Percentiles rank a stretch among this genome's conserved stretches.
phyloP scores from a whole-genome alignment of 2,888 invertebrate species.

The Panopea generosa region DNA sequence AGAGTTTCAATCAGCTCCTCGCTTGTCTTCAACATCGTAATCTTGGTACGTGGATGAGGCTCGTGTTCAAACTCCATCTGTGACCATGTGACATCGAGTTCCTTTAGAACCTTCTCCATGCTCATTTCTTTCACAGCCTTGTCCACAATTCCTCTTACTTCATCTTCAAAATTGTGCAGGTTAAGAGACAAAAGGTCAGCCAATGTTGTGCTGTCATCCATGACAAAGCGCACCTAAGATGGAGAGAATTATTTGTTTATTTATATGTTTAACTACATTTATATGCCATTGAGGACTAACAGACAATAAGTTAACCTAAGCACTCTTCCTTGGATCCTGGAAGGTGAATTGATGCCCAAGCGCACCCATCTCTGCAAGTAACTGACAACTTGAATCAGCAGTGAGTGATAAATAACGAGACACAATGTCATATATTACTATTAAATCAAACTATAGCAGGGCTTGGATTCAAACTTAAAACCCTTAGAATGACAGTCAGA shows the following conservation, averaged over 20 bases:
- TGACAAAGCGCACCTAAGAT: constrained; percentile 93
- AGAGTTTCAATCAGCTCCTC: constrained; percentile 98
- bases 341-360: too few relatives aligned
- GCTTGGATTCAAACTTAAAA: too few relatives aligned
- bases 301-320: too few relatives aligned
- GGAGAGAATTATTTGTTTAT: not conserved
- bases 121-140: constrained; percentile 99
- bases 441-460: too few relatives aligned
- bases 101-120: constrained; percentile 97
- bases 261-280: too few relatives aligned
- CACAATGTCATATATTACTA: too few relatives aligned
- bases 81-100: constrained; percentile 95
- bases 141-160: constrained; percentile 97
- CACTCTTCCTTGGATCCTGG: too few relatives aligned
- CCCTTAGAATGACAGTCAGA: too few relatives aligned
- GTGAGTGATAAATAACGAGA: too few relatives aligned
- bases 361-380: too few relatives aligned
- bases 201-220: constrained; percentile 96
- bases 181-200: constrained; percentile 95
- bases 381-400: too few relatives aligned
- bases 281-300: too few relatives aligned
- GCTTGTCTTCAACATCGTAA: constrained; percentile 93
- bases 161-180: constrained; percentile 98
- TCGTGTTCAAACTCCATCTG: constrained; percentile 95
- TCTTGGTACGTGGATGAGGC: constrained; percentile 93